Conservation (phyloP, 2,888 invertebrate genomes). For the Trissonchulus sp. region DNA sequence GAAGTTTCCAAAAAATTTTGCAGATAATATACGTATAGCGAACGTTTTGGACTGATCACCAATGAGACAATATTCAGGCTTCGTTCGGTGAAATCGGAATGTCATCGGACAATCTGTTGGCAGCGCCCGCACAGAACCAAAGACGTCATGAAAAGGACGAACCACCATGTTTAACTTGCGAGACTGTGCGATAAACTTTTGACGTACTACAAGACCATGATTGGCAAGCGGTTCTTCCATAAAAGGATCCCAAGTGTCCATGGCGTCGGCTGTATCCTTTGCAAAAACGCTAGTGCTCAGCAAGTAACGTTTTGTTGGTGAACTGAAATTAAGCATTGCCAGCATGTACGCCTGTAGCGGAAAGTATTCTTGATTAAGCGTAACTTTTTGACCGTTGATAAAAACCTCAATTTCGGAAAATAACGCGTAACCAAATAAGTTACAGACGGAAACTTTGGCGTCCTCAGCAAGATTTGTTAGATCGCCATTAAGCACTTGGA, state of each 20-base stretch:
- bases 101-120: background rate
- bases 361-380: background rate
- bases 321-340: background rate
- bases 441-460: conserved; percentile 5
- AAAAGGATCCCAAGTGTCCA: too few relatives aligned
- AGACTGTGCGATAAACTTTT: background rate
- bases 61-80: conserved; percentile 3
- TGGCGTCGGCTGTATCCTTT: background rate
- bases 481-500: background rate
- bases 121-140: background rate
- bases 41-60: background rate
- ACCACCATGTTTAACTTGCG: background rate
- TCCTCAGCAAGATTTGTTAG: background rate
- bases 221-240: background rate
- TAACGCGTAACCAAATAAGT: conserved; percentile 2
- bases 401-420: background rate
- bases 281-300: background rate
- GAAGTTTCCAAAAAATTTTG: conserved; percentile 9
- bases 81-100: background rate
- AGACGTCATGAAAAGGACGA: background rate
- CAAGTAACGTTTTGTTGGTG: background rate
- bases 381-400: conserved; percentile 11
- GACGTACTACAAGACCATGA: background rate
- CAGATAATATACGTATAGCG: background rate
- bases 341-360: background rate